These are phyloP conservation scores for Ceyx melanurus DNA, from an alignment of 2,113 vertebrate genomes.

Conservation along the genomic window DNA sequence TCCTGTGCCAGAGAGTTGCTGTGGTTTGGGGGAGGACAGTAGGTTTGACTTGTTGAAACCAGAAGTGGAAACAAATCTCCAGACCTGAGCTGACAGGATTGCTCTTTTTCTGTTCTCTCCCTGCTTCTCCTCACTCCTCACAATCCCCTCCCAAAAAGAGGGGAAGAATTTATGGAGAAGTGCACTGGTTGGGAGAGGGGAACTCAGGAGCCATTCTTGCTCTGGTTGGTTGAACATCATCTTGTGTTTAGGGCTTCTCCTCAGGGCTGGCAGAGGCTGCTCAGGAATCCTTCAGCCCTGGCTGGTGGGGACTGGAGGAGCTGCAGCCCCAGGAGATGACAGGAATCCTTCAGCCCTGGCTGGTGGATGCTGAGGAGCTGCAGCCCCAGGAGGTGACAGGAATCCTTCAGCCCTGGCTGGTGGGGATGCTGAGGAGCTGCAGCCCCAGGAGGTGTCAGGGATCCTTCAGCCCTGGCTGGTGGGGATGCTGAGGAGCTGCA, in stretches of 20 bases:
- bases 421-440: no score
- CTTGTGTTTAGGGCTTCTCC: not conserved
- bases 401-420: no score
- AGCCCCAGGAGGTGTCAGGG: not conserved
- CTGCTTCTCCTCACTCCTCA: not conserved
- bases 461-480: no score
- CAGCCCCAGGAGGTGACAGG: not conserved
- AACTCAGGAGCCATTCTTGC: rapidly evolving
- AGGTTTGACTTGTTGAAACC: not conserved
- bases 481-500: not conserved
- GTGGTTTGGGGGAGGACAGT: not conserved
- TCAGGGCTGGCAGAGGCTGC: not conserved
- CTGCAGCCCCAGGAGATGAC: not conserved
- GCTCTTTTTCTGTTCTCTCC: not conserved
- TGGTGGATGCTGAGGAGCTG: no score
- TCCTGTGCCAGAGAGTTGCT: not conserved
- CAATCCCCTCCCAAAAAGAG: not conserved
- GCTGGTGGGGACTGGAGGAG: no score
- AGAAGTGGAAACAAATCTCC: not conserved
- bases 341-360: no score
- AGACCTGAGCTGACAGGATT: not conserved
- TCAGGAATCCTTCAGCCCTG: not conserved
- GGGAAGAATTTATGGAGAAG: not conserved
- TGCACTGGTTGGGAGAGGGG: not conserved
- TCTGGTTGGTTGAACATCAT: not conserved